Evolutionary conservation across 2,797 vertebrate genomes (phyloP), one percentile per base, ranked within the genome.

Genomic region (Sarcoramphus papa): DNA sequence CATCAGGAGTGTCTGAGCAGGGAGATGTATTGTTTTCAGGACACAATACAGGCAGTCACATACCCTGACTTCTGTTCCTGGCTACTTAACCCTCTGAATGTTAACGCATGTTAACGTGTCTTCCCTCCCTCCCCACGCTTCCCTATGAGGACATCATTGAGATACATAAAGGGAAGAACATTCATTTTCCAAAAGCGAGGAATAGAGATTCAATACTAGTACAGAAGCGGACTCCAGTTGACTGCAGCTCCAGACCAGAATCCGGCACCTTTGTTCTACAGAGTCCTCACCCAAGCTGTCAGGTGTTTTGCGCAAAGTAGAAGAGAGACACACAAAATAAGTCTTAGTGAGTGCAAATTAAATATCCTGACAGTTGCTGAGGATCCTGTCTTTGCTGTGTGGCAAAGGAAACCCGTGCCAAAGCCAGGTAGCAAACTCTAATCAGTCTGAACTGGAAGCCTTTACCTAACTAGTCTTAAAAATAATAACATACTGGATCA

Each of bases 61-160:
- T 59, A 53, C 22, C 35, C 37, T 64, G 56, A 68, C 56, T 96
- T 91, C 74, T 70, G 35, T 45, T 90, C 31, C 48, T 62, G n/a
- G 23, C 12, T 74, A 12, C 60, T 64, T 64, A 94, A 70, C 25
- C 11, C 28, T 63, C 59, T 80, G 60, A 87, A 74, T 60, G 22
- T 67, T 87, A 91, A 83, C 47, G n/a, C 28, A 2, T 50, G 28
- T 40, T 79, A 84, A 74, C 0, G 0, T 10, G 11, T 21, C 14
- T 86, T 60, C 30, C 40, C 22, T 54, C 15, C n/a, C 35, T 83
- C 18, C 14, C 37, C 20, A 41, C 4, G 11, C 16, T 56, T 77
- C 7, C 19, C 10, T 43, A 6, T 9, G 6, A 54, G 30, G 27
- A 72, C 0, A 1, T 41, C 22, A 14, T 41, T 4, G 0, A 1